Evolutionary conservation across 2,797 vertebrate species (phyloP).

Genomic region (Liparis tanakae): DNA sequence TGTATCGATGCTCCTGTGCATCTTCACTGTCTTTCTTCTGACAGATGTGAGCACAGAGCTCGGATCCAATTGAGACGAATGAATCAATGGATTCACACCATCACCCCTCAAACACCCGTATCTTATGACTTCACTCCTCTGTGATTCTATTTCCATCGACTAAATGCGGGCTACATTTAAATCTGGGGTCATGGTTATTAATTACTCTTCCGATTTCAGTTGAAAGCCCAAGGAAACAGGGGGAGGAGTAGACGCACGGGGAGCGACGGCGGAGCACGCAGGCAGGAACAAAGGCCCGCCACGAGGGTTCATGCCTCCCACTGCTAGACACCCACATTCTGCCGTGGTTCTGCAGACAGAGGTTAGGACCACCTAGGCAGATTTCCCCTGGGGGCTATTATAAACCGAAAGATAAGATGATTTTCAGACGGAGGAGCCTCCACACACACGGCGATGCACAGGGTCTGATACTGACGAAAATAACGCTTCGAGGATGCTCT

Average conservation of each 20-base stretch:
- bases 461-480: slow-evolving; percentile 46
- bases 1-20: not conserved
- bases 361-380: slow-evolving; percentile 80
- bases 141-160: slow-evolving; percentile 72
- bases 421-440: slow-evolving; percentile 71
- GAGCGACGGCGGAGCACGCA: slow-evolving; percentile 58
- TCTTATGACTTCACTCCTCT: slow-evolving; percentile 65
- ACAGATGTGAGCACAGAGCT: slow-evolving; percentile 44
- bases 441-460: slow-evolving; percentile 52
- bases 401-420: slow-evolving; percentile 76
- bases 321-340: slow-evolving; percentile 65
- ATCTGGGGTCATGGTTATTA: slow-evolving; percentile 74
- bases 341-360: slow-evolving; percentile 64
- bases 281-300: slow-evolving; percentile 77
- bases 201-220: slow-evolving; percentile 73
- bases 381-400: slow-evolving; percentile 78
- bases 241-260: slow-evolving; percentile 48
- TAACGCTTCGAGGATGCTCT: slow-evolving; percentile 39
- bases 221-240: slow-evolving; percentile 63
- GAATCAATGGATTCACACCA: slow-evolving; percentile 71
- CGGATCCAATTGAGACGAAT: slow-evolving; percentile 63
- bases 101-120: slow-evolving; percentile 63
- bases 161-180: slow-evolving; percentile 70
- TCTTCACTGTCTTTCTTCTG: slow-evolving; percentile 22
- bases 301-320: slow-evolving; percentile 72